These are phyloP conservation scores for Rhysida immarginata DNA, from an alignment of 1,140 invertebrate species.

Conservation along the genomic window DNA sequence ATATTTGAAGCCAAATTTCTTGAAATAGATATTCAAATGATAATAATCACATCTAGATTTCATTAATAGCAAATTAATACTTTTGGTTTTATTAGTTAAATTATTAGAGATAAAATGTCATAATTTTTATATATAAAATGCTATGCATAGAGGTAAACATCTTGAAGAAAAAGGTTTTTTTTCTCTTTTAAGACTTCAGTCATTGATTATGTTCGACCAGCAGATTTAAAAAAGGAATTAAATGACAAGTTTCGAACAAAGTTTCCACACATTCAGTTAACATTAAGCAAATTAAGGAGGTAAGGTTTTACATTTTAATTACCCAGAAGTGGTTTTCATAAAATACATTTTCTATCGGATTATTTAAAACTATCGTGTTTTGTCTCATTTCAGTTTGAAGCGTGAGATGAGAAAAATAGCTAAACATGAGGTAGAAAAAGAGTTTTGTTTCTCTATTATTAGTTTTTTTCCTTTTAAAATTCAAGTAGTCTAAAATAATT, in stretches of 20 bases:
- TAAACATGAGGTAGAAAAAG: constrained; percentile 46
- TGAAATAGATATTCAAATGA: too few species aligned
- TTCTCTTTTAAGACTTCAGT: constrained; percentile 54
- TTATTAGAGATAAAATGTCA: too few species aligned
- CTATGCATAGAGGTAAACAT: too few species aligned
- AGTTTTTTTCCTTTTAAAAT: background rate
- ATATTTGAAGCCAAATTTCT: too few species aligned
- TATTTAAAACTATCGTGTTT: constrained; percentile 7
- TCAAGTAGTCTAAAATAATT: background rate
- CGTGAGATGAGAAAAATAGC: constrained; percentile 89
- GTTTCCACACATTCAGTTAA: constrained; percentile 86
- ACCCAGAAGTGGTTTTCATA: too few species aligned
- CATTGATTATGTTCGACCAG: constrained; percentile 89
- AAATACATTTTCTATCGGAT: background rate
- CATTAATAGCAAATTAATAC: too few species aligned
- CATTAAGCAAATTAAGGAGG: constrained; percentile 92
- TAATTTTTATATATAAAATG: too few species aligned
- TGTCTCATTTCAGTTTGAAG: constrained; percentile 54
- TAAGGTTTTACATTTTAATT: too few species aligned
- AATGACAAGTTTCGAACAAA: constrained; percentile 94
- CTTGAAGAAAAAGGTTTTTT: background rate
- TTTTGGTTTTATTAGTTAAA: too few species aligned
- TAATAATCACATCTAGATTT: too few species aligned
- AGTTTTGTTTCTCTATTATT: background rate
- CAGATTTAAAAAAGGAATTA: constrained; percentile 92